Base-by-base conservation (phyloP, 1,140 invertebrate species). In the Diachasma alloeum region DNA sequence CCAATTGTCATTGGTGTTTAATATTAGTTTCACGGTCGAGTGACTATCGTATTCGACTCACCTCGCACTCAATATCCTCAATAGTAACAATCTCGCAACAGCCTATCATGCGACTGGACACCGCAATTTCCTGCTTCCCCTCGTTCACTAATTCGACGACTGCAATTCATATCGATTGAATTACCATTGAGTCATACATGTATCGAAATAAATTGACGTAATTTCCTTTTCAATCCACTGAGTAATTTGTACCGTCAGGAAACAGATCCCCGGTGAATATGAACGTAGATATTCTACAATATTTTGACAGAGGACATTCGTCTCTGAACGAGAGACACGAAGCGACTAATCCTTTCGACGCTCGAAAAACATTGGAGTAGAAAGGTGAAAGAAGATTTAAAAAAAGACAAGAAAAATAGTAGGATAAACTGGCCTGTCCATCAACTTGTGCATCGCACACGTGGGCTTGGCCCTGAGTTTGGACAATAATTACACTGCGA, bases 401-500 rank as follows among this genome's bases (percentile, higher is more conserved):
- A 63, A 11, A 11, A 63, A 10, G 24, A 4, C 19, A 15, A 10
- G 22, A 59, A 63, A 69, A 44, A 69, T 37, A 37, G 36, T 9
- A 69, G 48, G 59, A 63, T 63, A 63, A 63, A 63, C 59, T 63
- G 22, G 5, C 24, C 53, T 59, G 74, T 53, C 68, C 48, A 44
- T 63, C 59, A 63, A 67, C 19, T 63, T 31, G 59, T 63, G 59
- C 59, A 63, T 76, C 67, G 69, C 74, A 53, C 67, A 76, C 74
- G 68, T 76, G 67, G 53, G 74, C 22, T 71, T 31, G 59, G 59
- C 59, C 59, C 59, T 63, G 22, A 63, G 59, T 67, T 24, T 74
- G 78, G 77, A 80, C 80, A 79, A 83, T 84, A 84, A 84, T 84
- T 83, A 82, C 81, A 78, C 77, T 63, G 77, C 72, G 79, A 79